Base-by-base conservation (phyloP, 1,140 invertebrate species). In the Drosophila burlai region DNA sequence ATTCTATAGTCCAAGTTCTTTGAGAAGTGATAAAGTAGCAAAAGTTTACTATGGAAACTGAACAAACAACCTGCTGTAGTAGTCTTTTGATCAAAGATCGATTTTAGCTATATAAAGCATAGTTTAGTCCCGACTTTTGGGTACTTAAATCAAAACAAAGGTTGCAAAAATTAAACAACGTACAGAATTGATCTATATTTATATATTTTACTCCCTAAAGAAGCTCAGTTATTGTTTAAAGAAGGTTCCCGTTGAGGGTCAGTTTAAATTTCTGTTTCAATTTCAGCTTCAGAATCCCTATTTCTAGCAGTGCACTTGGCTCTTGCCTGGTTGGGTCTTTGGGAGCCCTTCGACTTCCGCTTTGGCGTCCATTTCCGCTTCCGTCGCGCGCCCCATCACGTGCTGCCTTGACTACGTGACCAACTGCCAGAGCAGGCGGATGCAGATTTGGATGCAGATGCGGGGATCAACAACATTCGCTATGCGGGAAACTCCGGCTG, bases 341-440 rank as follows among this genome's bases (percentile, higher is more conserved):
- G 21, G 43, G 13, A 68, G 67, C 31, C 24, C 21, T 24, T 50
- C 38, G 29, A 45, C 54, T 43, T 73, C 65, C 68, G 36, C 13
- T 43, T 47, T 34, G 24, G 31, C 49, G 24, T 67, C 40, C 67
- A 15, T n/a, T 54, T 69, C 45, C 26, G 42, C 31, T 36, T 61
- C n/a, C 2, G 24, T 24, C 2, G 24, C 24, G 24, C 2, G 24
- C 24, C 24, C 24, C 24, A 24, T 60, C 69, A 72, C 69, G 69
- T 73, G 52, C 66, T 60, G 68, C 8, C 63, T n/a, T 34, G n/a
- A 24, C 59, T 73, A 73, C 71, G 71, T 73, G 71, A 73, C 46
- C 42, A 16, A 43, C 52, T 49, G 34, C 15, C 36, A 38, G 50
- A 55, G 15, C n/a, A 5, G 3, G 7, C 49, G 49, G 11, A 55